Evolutionary conservation across 2,888 invertebrate genomes (phyloP), one percentile per base, ranked within the genome.

Genomic region (Bhutanitis thaidina): DNA sequence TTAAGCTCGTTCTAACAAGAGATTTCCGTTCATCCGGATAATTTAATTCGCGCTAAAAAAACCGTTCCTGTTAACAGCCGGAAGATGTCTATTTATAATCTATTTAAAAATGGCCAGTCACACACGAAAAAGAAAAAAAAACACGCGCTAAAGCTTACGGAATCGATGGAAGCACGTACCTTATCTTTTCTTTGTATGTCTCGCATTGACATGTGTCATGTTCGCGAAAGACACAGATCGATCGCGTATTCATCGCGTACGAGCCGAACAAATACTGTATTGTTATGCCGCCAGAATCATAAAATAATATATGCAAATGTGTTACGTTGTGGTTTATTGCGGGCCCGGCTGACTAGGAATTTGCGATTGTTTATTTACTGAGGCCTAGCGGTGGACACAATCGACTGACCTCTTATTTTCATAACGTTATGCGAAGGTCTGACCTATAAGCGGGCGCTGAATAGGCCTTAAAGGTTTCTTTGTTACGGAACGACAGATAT

Each of bases 271-370:
- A 71, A 75, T 72, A 69, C 70, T 67, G 78, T 77, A 80, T 81
- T 80, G 80, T 79, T 76, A 66, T 54, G 67, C 49, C 54, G 36
- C 14, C 70, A 77, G 79, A 80, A 74, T 80, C 79, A 80, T 77
- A 76, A 70, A 62, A 49, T 69, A 67, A 74, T 68, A 60, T 66
- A 74, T 74, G 71, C 69, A 72, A 74, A 72, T 72, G 64, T 68
- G 69, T 57, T n/a, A n/a, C 63, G 58, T 51, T 56, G 65, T 67
- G 65, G 69, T 72, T 72, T 74, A 75, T 69, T 57, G 56, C 55
- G 62, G 57, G 55, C 63, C 60, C 60, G 50, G 50, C 52, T 5
- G 59, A 49, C 40, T 36, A 45, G 56, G 62, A 60, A 65, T 65
- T 61, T 57, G 55, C 57, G 52, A 60, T 59, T 62, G 60, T 63